phyloP scores from a whole-genome alignment of 2,888 invertebrate species.

The Philopedon plagiatum region DNA sequence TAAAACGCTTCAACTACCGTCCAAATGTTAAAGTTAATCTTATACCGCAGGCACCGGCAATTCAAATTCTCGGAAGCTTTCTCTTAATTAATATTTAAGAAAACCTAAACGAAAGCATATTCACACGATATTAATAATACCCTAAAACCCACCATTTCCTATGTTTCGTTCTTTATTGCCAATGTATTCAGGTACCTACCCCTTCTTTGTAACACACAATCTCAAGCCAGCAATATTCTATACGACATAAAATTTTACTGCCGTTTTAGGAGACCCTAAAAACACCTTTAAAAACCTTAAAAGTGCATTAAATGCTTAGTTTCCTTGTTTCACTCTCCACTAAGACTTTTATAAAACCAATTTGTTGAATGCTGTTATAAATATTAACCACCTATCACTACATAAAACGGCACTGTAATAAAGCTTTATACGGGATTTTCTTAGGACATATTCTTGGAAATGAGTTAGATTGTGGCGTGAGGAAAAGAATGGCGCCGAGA shows the following conservation, averaged over 20 bases:
- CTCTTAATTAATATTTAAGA: too few species aligned
- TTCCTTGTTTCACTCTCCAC: conserved; percentile 7
- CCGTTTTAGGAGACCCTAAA: conserved; percentile 14
- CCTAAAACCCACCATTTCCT: too few species aligned
- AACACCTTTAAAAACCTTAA: conserved; percentile 23
- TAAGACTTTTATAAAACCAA: conserved; percentile 18
- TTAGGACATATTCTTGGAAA: background rate
- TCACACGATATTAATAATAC: too few species aligned
- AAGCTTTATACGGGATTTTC: conserved; percentile 10
- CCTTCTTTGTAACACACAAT: conserved; percentile 18
- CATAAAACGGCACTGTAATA: conserved; percentile 16
- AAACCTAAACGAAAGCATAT: too few species aligned
- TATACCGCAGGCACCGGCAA: too few species aligned
- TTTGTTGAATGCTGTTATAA: conserved; percentile 28
- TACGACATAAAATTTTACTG: conserved; percentile 24
- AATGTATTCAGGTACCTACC: background rate
- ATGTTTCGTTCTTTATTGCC: background rate
- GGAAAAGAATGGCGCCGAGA: background rate
- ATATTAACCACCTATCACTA: conserved; percentile 27
- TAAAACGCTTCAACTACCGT: too few species aligned
- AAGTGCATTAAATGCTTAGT: conserved; percentile 23
- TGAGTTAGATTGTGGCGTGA: conserved; percentile 7
- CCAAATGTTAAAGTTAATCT: too few species aligned
- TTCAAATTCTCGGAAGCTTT: too few species aligned
- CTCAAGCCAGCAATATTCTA: conserved; percentile 4